A percentile compares a stretch with the other conserved stretches of the same genome.
phyloP scores from a whole-genome alignment of 2,113 vertebrate species.

The Cheirogaleus medius region DNA sequence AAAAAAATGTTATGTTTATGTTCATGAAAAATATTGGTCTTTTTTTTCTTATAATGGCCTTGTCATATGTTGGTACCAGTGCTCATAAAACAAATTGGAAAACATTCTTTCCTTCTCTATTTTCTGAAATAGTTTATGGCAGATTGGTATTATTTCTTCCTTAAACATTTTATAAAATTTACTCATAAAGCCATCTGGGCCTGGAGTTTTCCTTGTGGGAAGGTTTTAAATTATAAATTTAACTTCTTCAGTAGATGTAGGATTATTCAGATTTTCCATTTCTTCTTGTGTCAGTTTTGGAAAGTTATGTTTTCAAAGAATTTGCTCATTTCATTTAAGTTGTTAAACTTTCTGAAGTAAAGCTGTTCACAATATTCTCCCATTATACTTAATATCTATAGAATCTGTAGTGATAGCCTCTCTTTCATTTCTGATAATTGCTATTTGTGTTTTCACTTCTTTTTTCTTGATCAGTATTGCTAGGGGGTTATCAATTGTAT shows the following conservation, averaged over 20 bases:
- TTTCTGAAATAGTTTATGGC: neutral
- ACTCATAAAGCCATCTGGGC: neutral
- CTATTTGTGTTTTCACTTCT: neutral
- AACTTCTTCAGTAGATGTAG: neutral
- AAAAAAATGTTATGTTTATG: neutral
- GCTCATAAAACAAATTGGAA: neutral
- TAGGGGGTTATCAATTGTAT: neutral
- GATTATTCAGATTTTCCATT: neutral
- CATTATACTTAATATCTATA: neutral
- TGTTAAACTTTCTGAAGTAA: neutral
- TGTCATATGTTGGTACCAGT: neutral
- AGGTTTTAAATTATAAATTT: neutral
- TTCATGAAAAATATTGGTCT: neutral
- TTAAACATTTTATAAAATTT: neutral
- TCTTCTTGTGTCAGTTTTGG: neutral
- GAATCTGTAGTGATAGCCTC: neutral
- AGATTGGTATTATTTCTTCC: neutral
- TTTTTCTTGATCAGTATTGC: neutral
- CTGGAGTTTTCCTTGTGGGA: neutral
- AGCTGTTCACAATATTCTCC: neutral
- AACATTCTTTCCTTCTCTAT: neutral
- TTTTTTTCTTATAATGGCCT: neutral
- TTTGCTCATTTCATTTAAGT: neutral
- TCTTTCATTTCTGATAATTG: neutral
- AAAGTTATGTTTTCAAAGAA: neutral